Evolutionary conservation across 2,888 invertebrate species (phyloP).

Genomic region (Callyntrura sp.): DNA sequence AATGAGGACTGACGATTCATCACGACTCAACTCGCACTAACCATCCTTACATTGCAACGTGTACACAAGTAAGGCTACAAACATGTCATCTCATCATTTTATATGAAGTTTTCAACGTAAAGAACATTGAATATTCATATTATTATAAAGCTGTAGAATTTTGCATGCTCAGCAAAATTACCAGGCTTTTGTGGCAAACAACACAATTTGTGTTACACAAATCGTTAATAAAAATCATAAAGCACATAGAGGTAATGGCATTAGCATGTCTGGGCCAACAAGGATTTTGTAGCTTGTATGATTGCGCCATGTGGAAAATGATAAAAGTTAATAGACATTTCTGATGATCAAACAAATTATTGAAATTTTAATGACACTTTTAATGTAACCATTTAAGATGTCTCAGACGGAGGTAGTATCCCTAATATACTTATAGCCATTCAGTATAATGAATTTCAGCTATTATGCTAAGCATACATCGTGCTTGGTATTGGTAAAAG

Average conservation of each 20-base stretch:
- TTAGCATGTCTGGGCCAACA: neutral
- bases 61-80: conserved; percentile 19
- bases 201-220: neutral
- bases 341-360: too few species aligned
- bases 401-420: too few species aligned
- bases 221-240: conserved; percentile 13
- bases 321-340: too few species aligned
- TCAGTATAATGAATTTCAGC: too few species aligned
- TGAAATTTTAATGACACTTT: too few species aligned
- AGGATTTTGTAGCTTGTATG: too few species aligned
- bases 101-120: conserved; percentile 29
- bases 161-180: conserved; percentile 39
- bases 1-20: conserved; percentile 39
- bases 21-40: neutral
- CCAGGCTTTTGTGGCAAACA: neutral
- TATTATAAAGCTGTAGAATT: conserved; percentile 2
- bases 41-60: neutral
- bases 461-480: too few species aligned
- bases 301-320: too few species aligned
- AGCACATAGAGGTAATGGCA: neutral
- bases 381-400: too few species aligned
- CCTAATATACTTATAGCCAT: too few species aligned
- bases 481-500: too few species aligned
- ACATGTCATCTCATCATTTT: conserved; percentile 50
- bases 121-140: neutral